Percentiles rank a stretch among this genome's conserved stretches.
Evolutionary conservation across 1,140 invertebrate genomes (phyloP).

Genomic region (Wasmannia auropunctata): DNA sequence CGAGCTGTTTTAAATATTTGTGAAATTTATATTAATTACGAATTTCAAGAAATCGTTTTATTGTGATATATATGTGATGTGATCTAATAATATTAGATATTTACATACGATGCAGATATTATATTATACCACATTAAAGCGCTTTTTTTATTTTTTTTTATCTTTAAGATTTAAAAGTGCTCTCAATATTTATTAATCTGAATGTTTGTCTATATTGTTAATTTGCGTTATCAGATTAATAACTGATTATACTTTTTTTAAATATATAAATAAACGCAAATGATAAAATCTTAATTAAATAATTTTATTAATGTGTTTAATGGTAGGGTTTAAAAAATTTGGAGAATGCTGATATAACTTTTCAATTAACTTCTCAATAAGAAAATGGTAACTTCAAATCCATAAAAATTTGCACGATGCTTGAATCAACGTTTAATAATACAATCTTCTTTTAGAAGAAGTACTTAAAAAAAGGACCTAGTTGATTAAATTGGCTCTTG

Average conservation of each 20-base stretch:
- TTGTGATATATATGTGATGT: too few species aligned
- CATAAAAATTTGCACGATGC: background rate
- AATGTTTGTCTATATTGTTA: background rate
- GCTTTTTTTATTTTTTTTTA: too few species aligned
- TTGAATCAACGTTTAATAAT: background rate
- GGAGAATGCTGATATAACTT: too few species aligned
- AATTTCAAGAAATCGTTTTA: too few species aligned
- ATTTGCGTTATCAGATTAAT: background rate
- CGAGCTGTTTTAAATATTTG: too few species aligned
- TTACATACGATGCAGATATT: too few species aligned
- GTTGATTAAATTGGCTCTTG: slow-evolving; percentile 7
- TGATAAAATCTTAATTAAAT: background rate
- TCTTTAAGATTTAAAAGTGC: background rate
- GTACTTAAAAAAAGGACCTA: background rate
- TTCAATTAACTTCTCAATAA: background rate
- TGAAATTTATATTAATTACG: too few species aligned
- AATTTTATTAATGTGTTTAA: background rate
- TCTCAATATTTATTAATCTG: background rate
- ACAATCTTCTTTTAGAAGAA: background rate
- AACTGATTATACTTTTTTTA: background rate
- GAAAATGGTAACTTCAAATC: background rate
- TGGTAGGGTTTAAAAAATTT: background rate
- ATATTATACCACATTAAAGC: too few species aligned
- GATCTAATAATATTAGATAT: too few species aligned
- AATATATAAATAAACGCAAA: background rate